Base-by-base conservation (phyloP, 2,888 invertebrate genomes). In the Tyria jacobaeae region DNA sequence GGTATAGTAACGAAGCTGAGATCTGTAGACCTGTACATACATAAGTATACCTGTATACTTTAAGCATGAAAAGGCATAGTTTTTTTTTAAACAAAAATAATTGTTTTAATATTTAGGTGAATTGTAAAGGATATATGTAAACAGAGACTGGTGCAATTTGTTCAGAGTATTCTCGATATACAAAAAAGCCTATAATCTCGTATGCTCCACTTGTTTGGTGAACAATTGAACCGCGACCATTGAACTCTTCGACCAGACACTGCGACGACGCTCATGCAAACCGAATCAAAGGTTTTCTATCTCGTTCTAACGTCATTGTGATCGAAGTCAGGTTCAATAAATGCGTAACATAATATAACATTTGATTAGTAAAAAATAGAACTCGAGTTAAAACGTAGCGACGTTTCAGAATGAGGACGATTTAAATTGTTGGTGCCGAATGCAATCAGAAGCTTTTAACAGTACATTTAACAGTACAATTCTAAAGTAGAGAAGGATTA, bases 171-270 rank as follows among this genome's bases (percentile, higher is more conserved):
- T 60, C 57, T 47, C 57, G 57, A 60, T 56, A 52, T 47, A n/a
- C n/a, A 35, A 69, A 50, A 60, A 55, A 41, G 54, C 34, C 31
- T 47, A 66, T 62, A 49, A 69, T 71, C 76, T 71, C 60, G 76
- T 71, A 70, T 73, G 70, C 69, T 68, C 66, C 73, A 83, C 80
- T 76, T 81, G 80, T 75, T 67, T 67, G 52, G 64, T 58, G 48
- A 70, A 71, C 70, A 75, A 78, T 74, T 74, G 72, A 70, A 59
- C 75, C 74, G 75, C 74, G 82, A 84, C 79, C 80, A 69, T 80
- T 85, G 82, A 85, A 83, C 85, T 65, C 72, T 41, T 60, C 71
- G 55, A 64, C 71, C 73, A 76, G 72, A 74, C 76, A 71, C 70
- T 67, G 68, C 71, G 64, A 71, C 70, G 63, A 71, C 72, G 69